Base-by-base conservation (phyloP, 2,888 invertebrate species). In the Parasteatoda lunata region DNA sequence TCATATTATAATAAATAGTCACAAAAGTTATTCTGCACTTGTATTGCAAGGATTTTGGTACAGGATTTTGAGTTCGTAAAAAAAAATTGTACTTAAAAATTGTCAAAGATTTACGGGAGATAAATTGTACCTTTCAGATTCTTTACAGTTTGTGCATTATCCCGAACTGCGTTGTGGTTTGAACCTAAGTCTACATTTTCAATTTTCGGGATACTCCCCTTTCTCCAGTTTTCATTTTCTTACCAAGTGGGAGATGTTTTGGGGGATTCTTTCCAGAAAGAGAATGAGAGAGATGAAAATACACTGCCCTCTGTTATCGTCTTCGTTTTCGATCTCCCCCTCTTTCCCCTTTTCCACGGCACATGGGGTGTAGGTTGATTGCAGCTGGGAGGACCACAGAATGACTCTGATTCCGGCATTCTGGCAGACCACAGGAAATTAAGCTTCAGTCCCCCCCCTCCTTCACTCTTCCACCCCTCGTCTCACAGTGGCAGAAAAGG, bases 371-470 rank as follows among this genome's bases (percentile, higher is more conserved):
- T 47, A 59, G 30, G 77, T 72, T 84, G 78, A 84, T 84, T 84
- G 84, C 84, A 59, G 59, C n/a, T 13, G 66, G 54, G 11, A 47
- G n/a, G 45, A 47, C 77, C 15, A 52, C 68, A 73, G 84, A 78
- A 84, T 78, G 84, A 51, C 54, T 11, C 54, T 9, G 69, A 73
- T 51, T 78, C 73, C 73, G 78, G 73, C 7, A 45, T 30, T 51
- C 70, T n/a, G 51, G 49, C 76, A 65, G 84, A 78, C 84, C 84
- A 84, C 84, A 84, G 84, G 84, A 84, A 84, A 84, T 84, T 84
- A 84, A 84, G 68, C 66, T 73, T 73, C 59, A 59, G 59, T 13
- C 9, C n/a, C 73, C 54, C 15, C 49, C n/a, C 51, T 30, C 2
- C 30, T 30, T 30, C 30, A 30, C 30, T 30, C 30, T 30, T 2